A percentile compares a stretch with the other conserved stretches of the same genome.
Conservation (phyloP, 37 sponge, comb jelly and placozoan species). For the Chondrosia reniformis region DNA sequence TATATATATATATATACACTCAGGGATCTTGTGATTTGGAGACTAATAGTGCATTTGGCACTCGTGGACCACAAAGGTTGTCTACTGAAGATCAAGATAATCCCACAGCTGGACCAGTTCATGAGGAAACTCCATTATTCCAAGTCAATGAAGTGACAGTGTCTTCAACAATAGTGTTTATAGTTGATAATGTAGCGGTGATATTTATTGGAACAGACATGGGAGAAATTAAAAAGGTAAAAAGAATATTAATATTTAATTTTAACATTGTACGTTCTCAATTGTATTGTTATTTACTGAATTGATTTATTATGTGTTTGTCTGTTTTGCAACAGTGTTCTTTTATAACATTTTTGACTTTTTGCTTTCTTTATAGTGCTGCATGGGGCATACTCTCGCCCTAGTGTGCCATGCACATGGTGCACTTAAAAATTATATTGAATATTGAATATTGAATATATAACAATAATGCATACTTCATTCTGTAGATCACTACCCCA, state of each 20-base stretch:
- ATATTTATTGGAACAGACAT: background rate
- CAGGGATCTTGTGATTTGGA: background rate
- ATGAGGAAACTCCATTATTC: background rate
- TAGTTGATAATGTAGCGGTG: background rate
- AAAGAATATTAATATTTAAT: no score
- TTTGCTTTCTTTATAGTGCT: no score
- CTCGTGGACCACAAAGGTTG: background rate
- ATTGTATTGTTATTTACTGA: no score
- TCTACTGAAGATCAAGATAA: background rate
- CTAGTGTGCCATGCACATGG: no score
- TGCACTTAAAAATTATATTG: no score
- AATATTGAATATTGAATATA: no score
- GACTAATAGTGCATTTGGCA: background rate
- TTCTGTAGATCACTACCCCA: background rate
- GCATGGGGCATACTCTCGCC: no score
- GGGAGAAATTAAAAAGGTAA: conserved; percentile 1
- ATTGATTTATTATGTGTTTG: no score
- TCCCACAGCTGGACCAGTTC: background rate
- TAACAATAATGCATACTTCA: background rate
- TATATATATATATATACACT: background rate
- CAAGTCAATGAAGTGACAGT: background rate
- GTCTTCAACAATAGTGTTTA: background rate
- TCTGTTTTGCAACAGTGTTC: no score
- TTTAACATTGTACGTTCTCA: no score
- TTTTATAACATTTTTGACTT: no score